Evolutionary conservation across 1,140 invertebrate species (phyloP).

Genomic region (Limonius californicus): DNA sequence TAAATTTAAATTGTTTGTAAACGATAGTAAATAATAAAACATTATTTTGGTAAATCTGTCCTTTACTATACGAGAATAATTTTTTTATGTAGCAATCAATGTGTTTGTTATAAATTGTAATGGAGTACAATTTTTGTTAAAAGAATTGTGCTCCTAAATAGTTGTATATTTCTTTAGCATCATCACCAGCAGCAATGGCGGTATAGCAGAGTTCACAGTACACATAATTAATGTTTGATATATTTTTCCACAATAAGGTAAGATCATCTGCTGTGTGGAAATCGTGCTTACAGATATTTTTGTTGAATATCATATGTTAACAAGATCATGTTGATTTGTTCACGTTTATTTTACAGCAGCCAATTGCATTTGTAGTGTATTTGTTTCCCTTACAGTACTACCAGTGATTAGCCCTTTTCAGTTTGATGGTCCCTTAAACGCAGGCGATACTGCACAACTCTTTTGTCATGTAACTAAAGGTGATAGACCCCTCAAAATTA

Average conservation of each 20-base stretch:
- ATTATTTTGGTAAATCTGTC: too few species aligned
- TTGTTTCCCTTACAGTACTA: slow-evolving; percentile 22
- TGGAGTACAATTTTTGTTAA: background rate
- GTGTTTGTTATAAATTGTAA: background rate
- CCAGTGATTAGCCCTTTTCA: slow-evolving; percentile 27
- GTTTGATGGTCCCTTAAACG: slow-evolving; percentile 52
- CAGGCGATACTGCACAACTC: slow-evolving; percentile 59
- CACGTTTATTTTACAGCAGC: background rate
- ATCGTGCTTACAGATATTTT: background rate
- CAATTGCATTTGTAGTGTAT: background rate
- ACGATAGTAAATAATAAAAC: too few species aligned
- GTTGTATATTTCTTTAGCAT: background rate
- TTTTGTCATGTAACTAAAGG: slow-evolving; percentile 57
- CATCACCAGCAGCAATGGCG: background rate
- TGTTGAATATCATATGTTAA: too few species aligned
- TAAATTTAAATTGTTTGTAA: background rate
- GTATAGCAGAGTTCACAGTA: too few species aligned
- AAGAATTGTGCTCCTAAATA: background rate
- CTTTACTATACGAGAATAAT: too few species aligned
- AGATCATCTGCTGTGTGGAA: background rate
- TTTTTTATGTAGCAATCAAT: too few species aligned
- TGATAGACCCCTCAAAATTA: slow-evolving; percentile 53
- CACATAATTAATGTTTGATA: background rate
- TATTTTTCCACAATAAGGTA: background rate
- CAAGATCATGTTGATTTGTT: background rate